Conservation (phyloP, 2,888 invertebrate species). For the Drosophila merina region DNA sequence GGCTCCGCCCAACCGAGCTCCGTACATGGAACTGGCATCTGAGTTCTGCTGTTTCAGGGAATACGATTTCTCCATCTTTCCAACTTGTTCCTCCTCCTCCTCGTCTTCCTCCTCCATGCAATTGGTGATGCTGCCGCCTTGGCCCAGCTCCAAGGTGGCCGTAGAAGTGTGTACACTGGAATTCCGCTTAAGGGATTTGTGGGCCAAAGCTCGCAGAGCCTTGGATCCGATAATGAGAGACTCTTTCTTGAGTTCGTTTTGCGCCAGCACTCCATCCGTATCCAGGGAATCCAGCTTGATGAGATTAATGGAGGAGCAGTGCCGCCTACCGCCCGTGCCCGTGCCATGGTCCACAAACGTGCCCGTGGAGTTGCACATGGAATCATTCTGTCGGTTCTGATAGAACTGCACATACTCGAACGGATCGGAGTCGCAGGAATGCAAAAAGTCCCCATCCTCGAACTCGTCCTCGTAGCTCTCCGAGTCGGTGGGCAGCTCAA, state of each 20-base stretch:
- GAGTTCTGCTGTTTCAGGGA: slow-evolving; percentile 85
- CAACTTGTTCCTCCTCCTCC: slow-evolving; percentile 42
- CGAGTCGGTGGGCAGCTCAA: slow-evolving; percentile 84
- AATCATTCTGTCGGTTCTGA: slow-evolving; percentile 84
- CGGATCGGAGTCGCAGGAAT: slow-evolving; percentile 86
- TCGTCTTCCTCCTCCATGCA: slow-evolving; percentile 54
- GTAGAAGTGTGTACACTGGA: slow-evolving; percentile 84
- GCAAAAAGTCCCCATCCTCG: slow-evolving; percentile 65
- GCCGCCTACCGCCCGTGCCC: slow-evolving; percentile 61
- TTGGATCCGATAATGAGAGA: slow-evolving; percentile 82
- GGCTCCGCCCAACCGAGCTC: slow-evolving; percentile 84
- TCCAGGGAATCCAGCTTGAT: slow-evolving; percentile 78
- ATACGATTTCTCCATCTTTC: neutral
- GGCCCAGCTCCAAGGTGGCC: slow-evolving; percentile 83
- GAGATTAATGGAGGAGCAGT: slow-evolving; percentile 80
- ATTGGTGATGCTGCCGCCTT: slow-evolving; percentile 56
- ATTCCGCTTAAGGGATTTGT: slow-evolving; percentile 78
- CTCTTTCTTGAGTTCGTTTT: slow-evolving; percentile 75
- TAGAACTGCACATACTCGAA: slow-evolving; percentile 89
- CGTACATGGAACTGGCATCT: slow-evolving; percentile 86
- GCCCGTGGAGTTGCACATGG: slow-evolving; percentile 81
- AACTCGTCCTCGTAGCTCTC: slow-evolving; percentile 84
- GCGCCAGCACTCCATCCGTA: slow-evolving; percentile 42
- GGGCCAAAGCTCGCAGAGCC: slow-evolving; percentile 78
- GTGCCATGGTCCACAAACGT: slow-evolving; percentile 85